These are phyloP conservation scores for Pterois miles DNA, from an alignment of 2,797 vertebrate genomes.

Conservation along the genomic window DNA sequence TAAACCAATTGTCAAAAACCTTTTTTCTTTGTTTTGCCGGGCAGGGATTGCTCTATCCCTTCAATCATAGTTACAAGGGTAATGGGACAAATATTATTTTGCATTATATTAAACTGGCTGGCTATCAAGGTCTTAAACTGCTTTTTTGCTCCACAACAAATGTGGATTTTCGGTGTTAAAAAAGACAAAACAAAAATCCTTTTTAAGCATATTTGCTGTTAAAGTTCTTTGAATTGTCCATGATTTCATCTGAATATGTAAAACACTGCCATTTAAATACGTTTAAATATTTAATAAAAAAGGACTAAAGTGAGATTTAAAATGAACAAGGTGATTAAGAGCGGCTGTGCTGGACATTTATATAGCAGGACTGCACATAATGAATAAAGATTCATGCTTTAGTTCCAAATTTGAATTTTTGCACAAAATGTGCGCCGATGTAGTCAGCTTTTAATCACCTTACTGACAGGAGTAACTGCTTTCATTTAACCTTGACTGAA, in stretches of 20 bases:
- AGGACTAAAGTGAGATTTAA: conserved; percentile 93
- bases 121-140: conserved; percentile 18
- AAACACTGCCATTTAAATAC: conserved; percentile 85
- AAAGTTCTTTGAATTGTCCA: conserved; percentile 60
- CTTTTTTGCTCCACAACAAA: conserved; percentile 31
- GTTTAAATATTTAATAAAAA: conserved; percentile 80
- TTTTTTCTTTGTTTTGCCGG: conserved; percentile 87
- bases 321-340: conserved; percentile 98
- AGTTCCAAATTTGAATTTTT: conserved; percentile 99
- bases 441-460: conserved; percentile 99
- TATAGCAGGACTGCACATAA: conserved; percentile 94
- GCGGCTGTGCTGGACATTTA: conserved; percentile 96
- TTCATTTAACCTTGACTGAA: conserved; percentile 99
- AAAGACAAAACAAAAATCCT: conserved; percentile 40
- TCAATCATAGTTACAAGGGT: conserved; percentile 75
- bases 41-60: conserved; percentile 78
- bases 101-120: conserved; percentile 46
- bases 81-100: conserved; percentile 57
- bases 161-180: conserved; percentile 16
- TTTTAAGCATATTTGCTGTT: conserved; percentile 30
- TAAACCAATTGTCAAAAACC: conserved; percentile 83
- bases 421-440: conserved; percentile 97
- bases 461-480: conserved; percentile 99
- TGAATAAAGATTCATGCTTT: conserved; percentile 99
- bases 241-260: conserved; percentile 78